Evolutionary conservation across 2,113 vertebrate genomes (phyloP), one percentile per base, ranked within the genome.

Genomic region (Petromus typicus): DNA sequence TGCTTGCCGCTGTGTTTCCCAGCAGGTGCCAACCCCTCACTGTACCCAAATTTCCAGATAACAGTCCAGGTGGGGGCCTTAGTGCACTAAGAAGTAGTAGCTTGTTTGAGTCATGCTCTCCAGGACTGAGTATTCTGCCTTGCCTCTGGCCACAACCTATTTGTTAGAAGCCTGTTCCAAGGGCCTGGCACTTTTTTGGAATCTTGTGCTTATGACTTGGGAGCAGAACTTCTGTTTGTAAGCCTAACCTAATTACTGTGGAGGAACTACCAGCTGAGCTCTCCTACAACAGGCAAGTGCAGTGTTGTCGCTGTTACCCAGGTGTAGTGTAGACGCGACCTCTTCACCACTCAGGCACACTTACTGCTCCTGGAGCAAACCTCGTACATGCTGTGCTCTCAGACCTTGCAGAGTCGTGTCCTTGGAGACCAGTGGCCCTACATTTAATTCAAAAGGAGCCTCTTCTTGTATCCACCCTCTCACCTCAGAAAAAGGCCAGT

Each of bases 281-380:
- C 14, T 40, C 40, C 79, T 17, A 20, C 0, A 25, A 23, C 3
- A 91, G 37, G 43, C 40, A 34, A 57, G 61, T 27, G 54, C 2
- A 1, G 27, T 30, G 5, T 8, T 43, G 10, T 22, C 0, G 0
- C n/a, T 12, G 7, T 32, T 2, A 14, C 40, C 23, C 25, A 48
- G 25, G 14, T 61, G 13, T 6, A 48, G 54, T 61, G 0, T 13
- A 34, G 20, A 37, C 23, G 30, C 51, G 0, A 0, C 51, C 54
- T 32, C 40, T 76, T 66, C 84, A 12, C 37, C 32, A 1, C 12
- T 51, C 8, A 8, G 34, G 25, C 34, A 7, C 16, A 45, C 48
- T 67, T 16, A 23, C 27, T 43, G 13, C 18, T 69, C 63, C 51
- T 45, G 18, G 34, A 80, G 25, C 1, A 34, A 17, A 23, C 40